These are phyloP conservation scores for Larimichthys polyactis DNA, from an alignment of 2,113 vertebrate genomes.

Conservation along the genomic window DNA sequence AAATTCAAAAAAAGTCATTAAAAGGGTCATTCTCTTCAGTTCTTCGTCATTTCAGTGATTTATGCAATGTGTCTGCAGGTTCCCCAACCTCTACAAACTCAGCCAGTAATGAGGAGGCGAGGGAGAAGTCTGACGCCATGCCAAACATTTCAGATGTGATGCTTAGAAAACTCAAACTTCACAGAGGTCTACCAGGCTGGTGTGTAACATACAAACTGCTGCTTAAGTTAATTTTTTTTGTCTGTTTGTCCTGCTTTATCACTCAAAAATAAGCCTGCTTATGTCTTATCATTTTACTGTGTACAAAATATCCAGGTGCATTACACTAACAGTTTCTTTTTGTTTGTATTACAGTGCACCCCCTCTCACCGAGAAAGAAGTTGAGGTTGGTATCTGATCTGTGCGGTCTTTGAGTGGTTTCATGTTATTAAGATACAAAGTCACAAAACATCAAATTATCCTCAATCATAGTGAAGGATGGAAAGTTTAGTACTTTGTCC, in stretches of 20 bases:
- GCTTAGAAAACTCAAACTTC: conserved; percentile 93
- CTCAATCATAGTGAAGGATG: background rate
- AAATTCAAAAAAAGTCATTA: background rate
- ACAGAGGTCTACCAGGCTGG: conserved; percentile 92
- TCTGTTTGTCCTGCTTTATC: background rate
- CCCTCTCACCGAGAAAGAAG: conserved; percentile 96
- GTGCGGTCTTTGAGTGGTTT: background rate
- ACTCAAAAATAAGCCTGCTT: background rate
- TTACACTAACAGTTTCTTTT: conserved; percentile 26
- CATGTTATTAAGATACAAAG: background rate
- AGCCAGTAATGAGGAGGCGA: conserved; percentile 85
- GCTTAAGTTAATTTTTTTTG: background rate
- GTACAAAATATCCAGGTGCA: background rate
- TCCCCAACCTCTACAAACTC: conserved; percentile 69
- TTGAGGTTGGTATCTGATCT: conserved; percentile 89
- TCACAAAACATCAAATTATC: background rate
- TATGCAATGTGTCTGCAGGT: conserved; percentile 77
- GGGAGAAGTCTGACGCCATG: conserved; percentile 90
- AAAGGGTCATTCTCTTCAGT: background rate
- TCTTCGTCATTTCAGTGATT: background rate
- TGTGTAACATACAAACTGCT: conserved; percentile 68
- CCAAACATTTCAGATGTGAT: conserved; percentile 95
- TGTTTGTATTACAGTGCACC: conserved; percentile 88
- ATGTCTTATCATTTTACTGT: background rate
- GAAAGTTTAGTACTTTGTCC: background rate